These are phyloP conservation scores for Oophaga pumilio DNA, from an alignment of 2,113 vertebrate species.

Conservation along the genomic window DNA sequence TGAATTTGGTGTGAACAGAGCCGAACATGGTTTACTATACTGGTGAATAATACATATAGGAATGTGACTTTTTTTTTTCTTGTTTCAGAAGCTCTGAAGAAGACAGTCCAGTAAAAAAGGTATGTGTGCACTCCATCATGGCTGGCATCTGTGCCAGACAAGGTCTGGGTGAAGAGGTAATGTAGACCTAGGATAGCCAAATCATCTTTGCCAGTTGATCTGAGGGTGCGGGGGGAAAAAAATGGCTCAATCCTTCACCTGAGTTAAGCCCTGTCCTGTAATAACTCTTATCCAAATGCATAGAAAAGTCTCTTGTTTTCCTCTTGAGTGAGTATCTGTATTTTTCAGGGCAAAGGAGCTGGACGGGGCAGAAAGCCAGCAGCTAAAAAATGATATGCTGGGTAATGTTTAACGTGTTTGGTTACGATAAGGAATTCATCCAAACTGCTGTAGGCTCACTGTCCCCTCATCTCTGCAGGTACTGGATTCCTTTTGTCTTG, in stretches of 20 bases:
- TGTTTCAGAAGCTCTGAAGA: constrained; percentile 31
- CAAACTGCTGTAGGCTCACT: neutral
- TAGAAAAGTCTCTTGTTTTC: neutral
- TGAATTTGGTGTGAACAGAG: neutral
- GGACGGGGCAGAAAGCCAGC: constrained; percentile 20
- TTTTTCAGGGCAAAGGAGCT: constrained; percentile 40
- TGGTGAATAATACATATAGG: neutral
- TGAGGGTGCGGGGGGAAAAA: too few relatives aligned
- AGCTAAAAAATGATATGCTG: neutral
- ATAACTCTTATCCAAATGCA: neutral
- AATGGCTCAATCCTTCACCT: too few relatives aligned
- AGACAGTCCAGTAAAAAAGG: constrained; percentile 2
- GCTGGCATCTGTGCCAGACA: too few relatives aligned
- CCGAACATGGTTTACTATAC: neutral
- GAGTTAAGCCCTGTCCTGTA: too few relatives aligned
- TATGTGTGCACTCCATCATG: neutral
- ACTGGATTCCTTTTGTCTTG: neutral
- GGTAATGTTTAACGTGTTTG: constrained; percentile 32
- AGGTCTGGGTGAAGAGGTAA: neutral
- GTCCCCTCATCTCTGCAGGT: neutral
- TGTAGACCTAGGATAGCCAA: too few relatives aligned
- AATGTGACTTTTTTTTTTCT: neutral
- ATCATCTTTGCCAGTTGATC: too few relatives aligned
- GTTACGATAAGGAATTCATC: too few relatives aligned
- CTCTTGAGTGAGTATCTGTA: neutral